These are phyloP conservation scores for Poeciliopsis gracilis DNA, from an alignment of 2,797 vertebrate species.

Conservation along the genomic window DNA sequence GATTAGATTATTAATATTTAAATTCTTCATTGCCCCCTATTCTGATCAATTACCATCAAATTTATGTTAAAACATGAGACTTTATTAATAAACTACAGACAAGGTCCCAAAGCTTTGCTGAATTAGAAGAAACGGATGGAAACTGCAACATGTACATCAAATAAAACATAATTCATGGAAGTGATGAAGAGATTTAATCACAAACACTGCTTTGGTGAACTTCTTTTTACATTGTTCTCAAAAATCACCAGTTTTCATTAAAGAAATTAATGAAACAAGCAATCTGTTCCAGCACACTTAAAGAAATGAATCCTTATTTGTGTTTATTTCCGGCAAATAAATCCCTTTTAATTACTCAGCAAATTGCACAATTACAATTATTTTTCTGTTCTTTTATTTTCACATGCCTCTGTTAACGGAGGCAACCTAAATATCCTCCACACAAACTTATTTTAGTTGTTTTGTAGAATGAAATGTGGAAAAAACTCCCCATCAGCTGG, in stretches of 20 bases:
- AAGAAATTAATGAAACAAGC: not conserved
- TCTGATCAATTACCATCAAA: not conserved
- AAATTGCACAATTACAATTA: not conserved
- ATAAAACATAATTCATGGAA: not conserved
- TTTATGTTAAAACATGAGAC: not conserved
- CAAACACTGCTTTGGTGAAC: not conserved
- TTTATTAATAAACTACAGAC: not conserved
- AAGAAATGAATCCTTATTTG: not conserved
- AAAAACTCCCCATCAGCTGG: constrained; percentile 5
- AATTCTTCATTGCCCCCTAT: not conserved
- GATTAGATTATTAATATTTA: not conserved
- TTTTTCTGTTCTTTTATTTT: not conserved
- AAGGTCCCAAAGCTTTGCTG: not conserved
- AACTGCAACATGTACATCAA: not conserved
- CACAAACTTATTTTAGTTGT: constrained; percentile 1
- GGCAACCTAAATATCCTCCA: not conserved
- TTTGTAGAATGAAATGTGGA: constrained; percentile 19
- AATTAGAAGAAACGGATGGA: not conserved
- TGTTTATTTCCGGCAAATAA: constrained; percentile 15
- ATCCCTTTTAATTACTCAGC: not conserved
- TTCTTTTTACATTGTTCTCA: not conserved
- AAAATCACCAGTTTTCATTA: not conserved
- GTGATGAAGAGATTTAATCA: not conserved
- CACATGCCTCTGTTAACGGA: constrained; percentile 4
- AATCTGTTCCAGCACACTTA: not conserved